phyloP scores from a whole-genome alignment of 2,113 vertebrate genomes.

The Excalfactoria chinensis region DNA sequence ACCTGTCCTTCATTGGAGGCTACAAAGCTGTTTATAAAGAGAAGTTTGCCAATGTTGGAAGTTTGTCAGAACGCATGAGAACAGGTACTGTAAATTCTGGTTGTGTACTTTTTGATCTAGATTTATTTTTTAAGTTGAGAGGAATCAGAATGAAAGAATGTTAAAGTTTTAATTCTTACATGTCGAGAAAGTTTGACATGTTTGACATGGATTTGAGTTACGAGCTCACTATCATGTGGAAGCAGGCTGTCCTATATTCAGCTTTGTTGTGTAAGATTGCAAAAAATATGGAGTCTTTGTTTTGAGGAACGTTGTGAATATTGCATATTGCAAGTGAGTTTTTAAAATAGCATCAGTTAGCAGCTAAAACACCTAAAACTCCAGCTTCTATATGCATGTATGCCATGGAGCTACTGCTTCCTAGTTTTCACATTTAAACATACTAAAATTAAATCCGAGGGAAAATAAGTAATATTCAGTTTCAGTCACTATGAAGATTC shows the following conservation, averaged over 20 bases:
- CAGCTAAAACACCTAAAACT: not conserved
- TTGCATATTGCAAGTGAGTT: not conserved
- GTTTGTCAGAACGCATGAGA: conserved; percentile 82
- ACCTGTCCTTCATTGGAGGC: conserved; percentile 85
- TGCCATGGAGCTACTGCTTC: not conserved
- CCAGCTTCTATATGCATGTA: not conserved
- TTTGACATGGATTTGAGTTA: not conserved
- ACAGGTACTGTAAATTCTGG: conserved; percentile 74
- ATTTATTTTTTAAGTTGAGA: not conserved
- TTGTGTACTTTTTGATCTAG: not conserved
- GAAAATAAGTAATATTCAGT: not conserved
- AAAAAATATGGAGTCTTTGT: not conserved
- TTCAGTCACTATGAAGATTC: not conserved
- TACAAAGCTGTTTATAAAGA: conserved; percentile 84
- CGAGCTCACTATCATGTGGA: not conserved
- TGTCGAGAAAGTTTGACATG: too few species aligned
- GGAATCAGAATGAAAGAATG: not conserved
- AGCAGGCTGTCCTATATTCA: not conserved
- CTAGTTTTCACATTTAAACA: not conserved
- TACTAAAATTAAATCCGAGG: not conserved
- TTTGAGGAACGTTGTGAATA: not conserved
- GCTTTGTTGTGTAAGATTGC: not conserved
- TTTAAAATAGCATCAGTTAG: not conserved
- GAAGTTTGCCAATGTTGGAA: conserved; percentile 77
- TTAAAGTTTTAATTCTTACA: not conserved